These are phyloP conservation scores for Nowickia ferox DNA, from an alignment of 2,888 invertebrate genomes.

Conservation along the genomic window DNA sequence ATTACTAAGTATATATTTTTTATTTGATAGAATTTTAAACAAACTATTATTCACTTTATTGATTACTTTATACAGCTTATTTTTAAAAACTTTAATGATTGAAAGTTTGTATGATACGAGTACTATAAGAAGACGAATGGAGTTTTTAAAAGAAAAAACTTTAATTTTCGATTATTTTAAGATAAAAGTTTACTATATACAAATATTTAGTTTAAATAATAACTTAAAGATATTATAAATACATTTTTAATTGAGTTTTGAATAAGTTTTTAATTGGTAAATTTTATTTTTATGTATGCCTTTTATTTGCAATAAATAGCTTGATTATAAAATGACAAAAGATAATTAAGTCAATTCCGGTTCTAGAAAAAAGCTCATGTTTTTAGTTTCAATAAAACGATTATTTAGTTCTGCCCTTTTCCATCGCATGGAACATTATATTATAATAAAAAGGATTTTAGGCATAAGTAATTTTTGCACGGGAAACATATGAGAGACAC, in stretches of 20 bases:
- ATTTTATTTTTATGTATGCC: background rate
- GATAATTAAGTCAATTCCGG: slow-evolving; percentile 55
- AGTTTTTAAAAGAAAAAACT: background rate
- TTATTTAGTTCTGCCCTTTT: background rate
- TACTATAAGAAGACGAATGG: slow-evolving; percentile 24
- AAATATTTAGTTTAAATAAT: slow-evolving; percentile 8
- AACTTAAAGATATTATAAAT: slow-evolving; percentile 5
- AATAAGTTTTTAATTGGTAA: background rate
- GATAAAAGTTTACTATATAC: slow-evolving; percentile 22
- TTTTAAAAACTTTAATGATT: background rate
- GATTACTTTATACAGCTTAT: background rate
- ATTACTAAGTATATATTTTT: slow-evolving; percentile 26
- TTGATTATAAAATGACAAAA: slow-evolving; percentile 29
- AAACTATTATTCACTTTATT: slow-evolving; percentile 5
- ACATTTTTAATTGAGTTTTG: slow-evolving; percentile 1
- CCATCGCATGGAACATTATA: too few relatives aligned
- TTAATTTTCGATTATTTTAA: background rate
- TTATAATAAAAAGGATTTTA: background rate
- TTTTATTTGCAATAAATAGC: slow-evolving; percentile 30
- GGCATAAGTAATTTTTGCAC: background rate
- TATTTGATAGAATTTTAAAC: slow-evolving; percentile 45
- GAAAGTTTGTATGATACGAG: background rate
- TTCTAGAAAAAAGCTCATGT: slow-evolving; percentile 59
- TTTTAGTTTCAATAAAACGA: slow-evolving; percentile 12
- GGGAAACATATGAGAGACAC: too few relatives aligned